A percentile compares a stretch with the other conserved stretches of the same genome.
These are phyloP conservation scores for Melanostoma scalare DNA, from an alignment of 2,888 invertebrate species.

Conservation along the genomic window DNA sequence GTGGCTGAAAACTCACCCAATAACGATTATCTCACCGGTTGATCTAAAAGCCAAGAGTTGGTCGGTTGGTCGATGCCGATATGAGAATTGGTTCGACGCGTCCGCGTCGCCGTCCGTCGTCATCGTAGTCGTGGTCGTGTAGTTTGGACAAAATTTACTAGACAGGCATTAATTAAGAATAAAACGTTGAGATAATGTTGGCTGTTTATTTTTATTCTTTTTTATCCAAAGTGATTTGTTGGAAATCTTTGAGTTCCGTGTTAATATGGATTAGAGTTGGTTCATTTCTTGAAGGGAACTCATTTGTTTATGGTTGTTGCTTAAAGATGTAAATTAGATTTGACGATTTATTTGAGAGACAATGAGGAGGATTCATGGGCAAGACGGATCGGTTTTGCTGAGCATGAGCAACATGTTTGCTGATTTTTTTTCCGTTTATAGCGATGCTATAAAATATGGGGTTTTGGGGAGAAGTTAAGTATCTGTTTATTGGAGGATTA, in stretches of 20 bases:
- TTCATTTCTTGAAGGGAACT: neutral
- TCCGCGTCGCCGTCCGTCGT: neutral
- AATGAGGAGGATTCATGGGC: slow-evolving; percentile 29
- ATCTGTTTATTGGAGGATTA: slow-evolving; percentile 17
- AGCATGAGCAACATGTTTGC: slow-evolving; percentile 37
- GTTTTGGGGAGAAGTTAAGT: slow-evolving; percentile 21
- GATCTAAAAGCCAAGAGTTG: slow-evolving; percentile 12
- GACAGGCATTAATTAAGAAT: slow-evolving; percentile 60
- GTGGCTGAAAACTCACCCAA: slow-evolving; percentile 20
- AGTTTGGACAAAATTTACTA: slow-evolving; percentile 34
- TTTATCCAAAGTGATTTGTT: slow-evolving; percentile 30
- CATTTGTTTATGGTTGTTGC: slow-evolving; percentile 51
- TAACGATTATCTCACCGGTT: slow-evolving; percentile 21
- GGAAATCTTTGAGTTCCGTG: slow-evolving; percentile 43
- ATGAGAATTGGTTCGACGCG: slow-evolving; percentile 25
- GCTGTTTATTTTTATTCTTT: neutral
- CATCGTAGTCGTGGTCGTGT: neutral
- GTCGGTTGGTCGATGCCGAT: neutral
- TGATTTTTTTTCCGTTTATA: slow-evolving; percentile 10
- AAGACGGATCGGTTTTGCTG: slow-evolving; percentile 25
- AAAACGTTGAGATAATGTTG: slow-evolving; percentile 13
- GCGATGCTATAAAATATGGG: slow-evolving; percentile 29
- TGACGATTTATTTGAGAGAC: slow-evolving; percentile 49
- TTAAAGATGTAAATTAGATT: slow-evolving; percentile 60
- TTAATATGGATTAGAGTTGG: slow-evolving; percentile 27